phyloP scores from a whole-genome alignment of 92 coral and sea anemone species.

The Palythoa grandiflora region DNA sequence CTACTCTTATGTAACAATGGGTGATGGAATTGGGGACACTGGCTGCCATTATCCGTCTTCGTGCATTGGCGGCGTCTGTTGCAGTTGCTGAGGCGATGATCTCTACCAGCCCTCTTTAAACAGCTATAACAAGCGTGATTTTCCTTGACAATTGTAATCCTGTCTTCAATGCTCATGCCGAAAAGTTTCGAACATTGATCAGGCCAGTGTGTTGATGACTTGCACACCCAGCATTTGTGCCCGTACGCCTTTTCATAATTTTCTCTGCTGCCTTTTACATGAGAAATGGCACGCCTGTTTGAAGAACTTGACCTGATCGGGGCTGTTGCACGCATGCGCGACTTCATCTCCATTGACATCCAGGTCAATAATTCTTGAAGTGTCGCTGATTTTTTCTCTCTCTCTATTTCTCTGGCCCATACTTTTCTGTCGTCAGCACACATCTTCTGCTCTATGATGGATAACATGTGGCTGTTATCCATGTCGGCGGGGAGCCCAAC shows the following conservation, averaged over 20 bases:
- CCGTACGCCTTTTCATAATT: not conserved
- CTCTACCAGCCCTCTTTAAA: slow-evolving; percentile 38
- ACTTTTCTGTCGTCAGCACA: not conserved
- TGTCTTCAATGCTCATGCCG: slow-evolving; percentile 13
- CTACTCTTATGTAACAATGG: slow-evolving; percentile 59
- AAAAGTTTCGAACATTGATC: slow-evolving; percentile 30
- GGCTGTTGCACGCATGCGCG: slow-evolving; percentile 61
- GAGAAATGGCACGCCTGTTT: slow-evolving; percentile 29
- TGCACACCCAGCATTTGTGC: not conserved
- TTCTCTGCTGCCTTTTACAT: not conserved
- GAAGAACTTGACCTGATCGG: slow-evolving; percentile 38
- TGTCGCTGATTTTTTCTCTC: slow-evolving; percentile 45
- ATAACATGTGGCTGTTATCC: too few relatives aligned
- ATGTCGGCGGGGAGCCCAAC: slow-evolving; percentile 32
- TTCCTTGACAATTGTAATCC: slow-evolving; percentile 1
- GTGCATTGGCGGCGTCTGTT: slow-evolving; percentile 35
- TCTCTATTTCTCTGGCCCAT: too few relatives aligned
- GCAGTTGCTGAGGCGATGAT: slow-evolving; percentile 36
- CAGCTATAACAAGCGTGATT: slow-evolving; percentile 30
- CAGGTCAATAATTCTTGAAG: slow-evolving; percentile 57
- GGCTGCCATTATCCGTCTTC: slow-evolving; percentile 22
- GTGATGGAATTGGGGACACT: slow-evolving; percentile 54
- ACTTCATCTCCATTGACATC: slow-evolving; percentile 67
- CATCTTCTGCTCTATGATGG: not conserved
- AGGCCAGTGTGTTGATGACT: slow-evolving; percentile 6